Percentiles rank a stretch among this genome's conserved stretches.
These are phyloP conservation scores for Agelastica alni DNA, from an alignment of 2,888 invertebrate genomes.

Conservation along the genomic window DNA sequence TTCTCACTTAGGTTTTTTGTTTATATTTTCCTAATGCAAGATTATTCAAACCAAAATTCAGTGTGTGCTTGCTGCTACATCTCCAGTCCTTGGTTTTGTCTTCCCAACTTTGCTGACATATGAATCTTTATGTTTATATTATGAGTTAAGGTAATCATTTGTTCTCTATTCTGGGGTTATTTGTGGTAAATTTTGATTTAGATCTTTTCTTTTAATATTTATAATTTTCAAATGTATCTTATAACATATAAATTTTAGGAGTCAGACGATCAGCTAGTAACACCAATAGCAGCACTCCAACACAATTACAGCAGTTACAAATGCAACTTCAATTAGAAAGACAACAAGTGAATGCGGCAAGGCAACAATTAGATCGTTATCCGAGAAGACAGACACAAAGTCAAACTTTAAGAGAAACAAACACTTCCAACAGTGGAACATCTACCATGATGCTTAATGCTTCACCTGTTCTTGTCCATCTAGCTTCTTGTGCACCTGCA, in stretches of 20 bases:
- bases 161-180: too few relatives aligned
- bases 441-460: constrained; percentile 53
- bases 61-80: too few relatives aligned
- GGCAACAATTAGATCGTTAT: constrained; percentile 87
- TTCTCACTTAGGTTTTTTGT: too few relatives aligned
- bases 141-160: too few relatives aligned
- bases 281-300: constrained; percentile 66
- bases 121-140: too few relatives aligned
- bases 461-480: constrained; percentile 49
- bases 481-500: constrained; percentile 48
- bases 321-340: constrained; percentile 93
- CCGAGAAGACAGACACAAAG: constrained; percentile 79
- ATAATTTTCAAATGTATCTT: too few relatives aligned
- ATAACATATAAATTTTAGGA: constrained; percentile 54
- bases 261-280: constrained; percentile 73
- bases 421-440: constrained; percentile 44
- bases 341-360: constrained; percentile 83
- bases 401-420: constrained; percentile 45
- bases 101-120: too few relatives aligned
- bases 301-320: constrained; percentile 90
- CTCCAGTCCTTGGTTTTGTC: too few relatives aligned
- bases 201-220: too few relatives aligned
- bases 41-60: too few relatives aligned
- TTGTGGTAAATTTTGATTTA: too few relatives aligned
- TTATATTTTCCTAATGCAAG: too few relatives aligned